Evolutionary conservation across 2,797 vertebrate genomes (phyloP).

Genomic region (Pseudochromis fuscus): DNA sequence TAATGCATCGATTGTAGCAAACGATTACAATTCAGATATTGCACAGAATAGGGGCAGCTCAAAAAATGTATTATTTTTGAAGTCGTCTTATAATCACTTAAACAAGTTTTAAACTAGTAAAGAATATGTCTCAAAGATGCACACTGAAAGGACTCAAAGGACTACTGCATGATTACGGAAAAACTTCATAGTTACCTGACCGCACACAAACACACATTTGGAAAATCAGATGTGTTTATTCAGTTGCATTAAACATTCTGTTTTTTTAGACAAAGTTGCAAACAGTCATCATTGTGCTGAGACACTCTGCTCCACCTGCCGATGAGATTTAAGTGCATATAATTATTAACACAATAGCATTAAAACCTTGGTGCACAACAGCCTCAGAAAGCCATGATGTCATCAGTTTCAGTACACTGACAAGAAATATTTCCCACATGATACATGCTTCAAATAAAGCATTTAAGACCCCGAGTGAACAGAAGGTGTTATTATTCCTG

Average conservation of each 20-base stretch:
- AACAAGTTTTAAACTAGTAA: too few relatives aligned
- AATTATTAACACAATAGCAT: slow-evolving; percentile 4
- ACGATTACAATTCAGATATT: background rate
- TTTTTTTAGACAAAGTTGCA: slow-evolving; percentile 18
- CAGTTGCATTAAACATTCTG: slow-evolving; percentile 13
- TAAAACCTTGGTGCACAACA: slow-evolving; percentile 3
- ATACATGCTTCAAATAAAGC: slow-evolving; percentile 25
- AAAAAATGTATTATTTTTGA: slow-evolving; percentile 2
- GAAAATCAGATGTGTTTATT: slow-evolving; percentile 56
- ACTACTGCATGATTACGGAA: background rate
- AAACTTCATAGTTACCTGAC: background rate
- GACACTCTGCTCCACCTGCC: slow-evolving; percentile 18
- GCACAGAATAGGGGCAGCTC: background rate
- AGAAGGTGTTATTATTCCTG: slow-evolving; percentile 47
- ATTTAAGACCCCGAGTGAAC: slow-evolving; percentile 8
- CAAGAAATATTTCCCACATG: slow-evolving; percentile 16
- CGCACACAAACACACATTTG: slow-evolving; percentile 22
- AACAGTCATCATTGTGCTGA: slow-evolving; percentile 15
- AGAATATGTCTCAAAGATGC: background rate
- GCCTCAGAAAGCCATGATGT: slow-evolving; percentile 26
- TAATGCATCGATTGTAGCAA: background rate
- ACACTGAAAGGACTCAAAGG: background rate
- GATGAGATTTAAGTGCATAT: slow-evolving; percentile 35
- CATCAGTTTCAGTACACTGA: slow-evolving; percentile 11
- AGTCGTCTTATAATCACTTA: too few relatives aligned